Evolutionary conservation across 2,888 invertebrate species (phyloP).

Genomic region (Caenorhabditis virilis): DNA sequence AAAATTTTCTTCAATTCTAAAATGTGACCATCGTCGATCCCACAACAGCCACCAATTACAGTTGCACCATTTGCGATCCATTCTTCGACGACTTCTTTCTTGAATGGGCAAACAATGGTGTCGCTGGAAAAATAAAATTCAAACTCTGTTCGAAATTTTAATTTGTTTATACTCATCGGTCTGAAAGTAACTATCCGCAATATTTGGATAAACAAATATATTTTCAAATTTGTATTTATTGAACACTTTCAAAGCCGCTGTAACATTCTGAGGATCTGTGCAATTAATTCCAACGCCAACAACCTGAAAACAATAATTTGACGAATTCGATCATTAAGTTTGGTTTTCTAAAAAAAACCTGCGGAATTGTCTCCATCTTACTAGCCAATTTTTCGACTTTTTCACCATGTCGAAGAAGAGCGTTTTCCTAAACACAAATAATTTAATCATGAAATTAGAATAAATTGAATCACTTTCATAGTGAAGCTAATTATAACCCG

Average conservation of each 20-base stretch:
- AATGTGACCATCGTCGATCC: constrained; percentile 1
- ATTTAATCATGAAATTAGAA: no score
- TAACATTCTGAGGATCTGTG: constrained; percentile 21
- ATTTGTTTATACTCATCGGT: constrained; percentile 7
- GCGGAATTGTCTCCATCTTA: not conserved
- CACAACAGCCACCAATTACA: constrained; percentile 33
- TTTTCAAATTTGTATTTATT: constrained; percentile 4
- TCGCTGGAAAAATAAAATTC: constrained; percentile 3
- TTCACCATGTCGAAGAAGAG: constrained; percentile 18
- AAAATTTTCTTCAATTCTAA: no score
- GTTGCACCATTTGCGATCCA: constrained; percentile 22
- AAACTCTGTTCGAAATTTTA: no score
- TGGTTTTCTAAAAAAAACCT: constrained; percentile 3
- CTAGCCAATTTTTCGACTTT: not conserved
- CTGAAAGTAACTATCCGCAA: constrained; percentile 16
- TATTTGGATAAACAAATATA: constrained; percentile 30
- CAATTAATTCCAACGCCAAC: constrained; percentile 31
- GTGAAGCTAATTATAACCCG: constrained; percentile 18
- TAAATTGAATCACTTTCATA: no score
- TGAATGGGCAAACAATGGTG: not conserved
- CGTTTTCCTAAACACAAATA: no score
- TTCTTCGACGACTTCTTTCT: not conserved
- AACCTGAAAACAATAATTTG: constrained; percentile 1
- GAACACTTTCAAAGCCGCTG: constrained; percentile 7
- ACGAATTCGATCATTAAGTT: not conserved